Percentiles rank a stretch among this genome's conserved stretches.
Evolutionary conservation across 2,888 invertebrate genomes (phyloP).

Genomic region (Amblyteles armatorius): DNA sequence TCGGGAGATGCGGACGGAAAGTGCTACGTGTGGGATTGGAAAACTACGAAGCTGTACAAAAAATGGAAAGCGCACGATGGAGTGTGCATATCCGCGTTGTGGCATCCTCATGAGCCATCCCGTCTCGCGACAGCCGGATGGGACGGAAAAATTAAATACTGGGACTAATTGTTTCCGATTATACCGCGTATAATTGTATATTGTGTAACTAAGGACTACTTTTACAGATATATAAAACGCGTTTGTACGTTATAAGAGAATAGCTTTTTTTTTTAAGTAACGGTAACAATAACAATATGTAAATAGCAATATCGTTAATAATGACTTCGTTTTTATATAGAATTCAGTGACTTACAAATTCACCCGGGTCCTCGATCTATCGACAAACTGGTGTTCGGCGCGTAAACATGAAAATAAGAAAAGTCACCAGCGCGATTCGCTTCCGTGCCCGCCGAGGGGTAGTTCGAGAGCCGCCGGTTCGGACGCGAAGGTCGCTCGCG

Average conservation of each 20-base stretch:
- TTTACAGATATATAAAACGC: slow-evolving; percentile 35
- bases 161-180: slow-evolving; percentile 90
- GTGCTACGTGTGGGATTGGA: slow-evolving; percentile 99
- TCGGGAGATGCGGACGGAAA: slow-evolving; percentile 99
- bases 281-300: slow-evolving; percentile 17
- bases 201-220: slow-evolving; percentile 47
- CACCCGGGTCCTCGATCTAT: neutral
- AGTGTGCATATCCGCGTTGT: slow-evolving; percentile 96
- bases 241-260: slow-evolving; percentile 40
- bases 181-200: slow-evolving; percentile 48
- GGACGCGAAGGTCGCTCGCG: slow-evolving; percentile 54
- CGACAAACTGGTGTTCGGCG: neutral
- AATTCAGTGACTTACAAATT: neutral
- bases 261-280: slow-evolving; percentile 58
- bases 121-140: slow-evolving; percentile 99
- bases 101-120: slow-evolving; percentile 99
- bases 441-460: slow-evolving; percentile 7
- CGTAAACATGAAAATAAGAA: neutral
- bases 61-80: slow-evolving; percentile 99
- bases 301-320: slow-evolving; percentile 19
- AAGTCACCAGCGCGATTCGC: slow-evolving; percentile 11
- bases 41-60: slow-evolving; percentile 98
- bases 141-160: slow-evolving; percentile 99
- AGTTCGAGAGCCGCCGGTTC: slow-evolving; percentile 31
- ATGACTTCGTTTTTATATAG: slow-evolving; percentile 28